Base-by-base conservation (phyloP, 2,888 invertebrate species). In the Catocala nupta region DNA sequence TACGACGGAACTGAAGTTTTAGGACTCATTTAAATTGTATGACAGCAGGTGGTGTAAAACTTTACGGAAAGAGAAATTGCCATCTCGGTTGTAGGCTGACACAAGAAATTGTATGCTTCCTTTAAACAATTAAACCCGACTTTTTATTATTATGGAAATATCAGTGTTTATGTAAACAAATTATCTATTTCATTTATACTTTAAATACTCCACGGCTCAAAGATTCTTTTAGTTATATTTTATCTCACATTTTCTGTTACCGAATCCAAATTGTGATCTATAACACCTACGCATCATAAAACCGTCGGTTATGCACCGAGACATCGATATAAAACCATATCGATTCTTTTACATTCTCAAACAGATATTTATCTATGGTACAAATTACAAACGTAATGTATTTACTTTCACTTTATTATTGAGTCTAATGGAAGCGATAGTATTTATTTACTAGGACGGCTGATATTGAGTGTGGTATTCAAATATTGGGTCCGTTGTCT, bases 401-500 rank as follows among this genome's bases (percentile, higher is more conserved):
- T 82, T 81, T 78, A 79, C 81, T 73, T 79, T 78, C 68, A 77
- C 76, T 80, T 79, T 77, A 76, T 80, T 77, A 79, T 73, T 74
- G 75, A 68, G 63, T 63, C 68, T 82, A 82, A 84, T 85, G 79
- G 81, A 77, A 77, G 69, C 73, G 74, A 80, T 80, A 80, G 68
- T 71, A 65, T 68, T 77, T 76, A 74, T 75, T 75, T 75, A 80
- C 68, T 61, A 79, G 74, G 77, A 71, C 68, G 81, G 73, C 70
- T 76, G 78, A 72, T 86, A 85, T 88, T 84, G 87, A 85, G 83
- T 81, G 71, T 75, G 77, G 79, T 82, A 85, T 86, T 86, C 83
- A 86, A 90, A 90, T 86, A 87, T 85, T 85, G 82, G 77, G 82
- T 77, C 71, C 82, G 80, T 74, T 84, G 85, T 84, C 81, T 72